Conservation (phyloP, 2,888 invertebrate species). For the Erebia palarica region DNA sequence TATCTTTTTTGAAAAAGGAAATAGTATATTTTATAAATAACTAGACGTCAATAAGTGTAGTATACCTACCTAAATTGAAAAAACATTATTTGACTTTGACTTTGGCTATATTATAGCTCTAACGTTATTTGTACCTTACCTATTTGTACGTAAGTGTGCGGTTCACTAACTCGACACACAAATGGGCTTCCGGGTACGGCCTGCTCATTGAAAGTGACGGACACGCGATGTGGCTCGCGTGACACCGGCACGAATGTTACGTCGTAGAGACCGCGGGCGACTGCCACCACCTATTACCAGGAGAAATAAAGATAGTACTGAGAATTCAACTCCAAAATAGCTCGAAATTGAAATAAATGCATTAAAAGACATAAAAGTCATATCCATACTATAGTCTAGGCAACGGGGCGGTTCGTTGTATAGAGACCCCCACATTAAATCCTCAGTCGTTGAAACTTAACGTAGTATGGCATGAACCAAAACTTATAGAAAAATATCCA, state of each 20-base stretch:
- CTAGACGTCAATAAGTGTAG: too few species aligned
- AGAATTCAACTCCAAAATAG: not conserved
- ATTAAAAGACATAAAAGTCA: not conserved
- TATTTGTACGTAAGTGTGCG: slow-evolving; percentile 88
- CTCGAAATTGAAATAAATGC: not conserved
- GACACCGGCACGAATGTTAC: slow-evolving; percentile 96
- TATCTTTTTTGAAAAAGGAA: too few species aligned
- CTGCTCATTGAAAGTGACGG: slow-evolving; percentile 96
- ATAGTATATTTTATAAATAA: too few species aligned
- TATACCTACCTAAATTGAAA: too few species aligned
- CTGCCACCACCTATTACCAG: slow-evolving; percentile 88
- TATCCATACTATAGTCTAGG: too few species aligned
- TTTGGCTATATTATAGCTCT: not conserved
- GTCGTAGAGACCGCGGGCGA: slow-evolving; percentile 94
- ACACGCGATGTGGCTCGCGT: slow-evolving; percentile 94
- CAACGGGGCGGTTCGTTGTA: too few species aligned
- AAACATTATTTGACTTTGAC: too few species aligned
- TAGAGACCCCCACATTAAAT: too few species aligned
- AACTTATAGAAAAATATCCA: too few species aligned
- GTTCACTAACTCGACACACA: slow-evolving; percentile 89
- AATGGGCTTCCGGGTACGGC: slow-evolving; percentile 95
- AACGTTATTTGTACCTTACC: slow-evolving; percentile 56
- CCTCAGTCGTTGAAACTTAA: too few species aligned
- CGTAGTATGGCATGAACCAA: too few species aligned
- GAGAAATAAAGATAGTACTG: slow-evolving; percentile 19